Evolutionary conservation across 1,140 invertebrate genomes (phyloP), one percentile per base, ranked within the genome.

Genomic region (Halesus radiatus): DNA sequence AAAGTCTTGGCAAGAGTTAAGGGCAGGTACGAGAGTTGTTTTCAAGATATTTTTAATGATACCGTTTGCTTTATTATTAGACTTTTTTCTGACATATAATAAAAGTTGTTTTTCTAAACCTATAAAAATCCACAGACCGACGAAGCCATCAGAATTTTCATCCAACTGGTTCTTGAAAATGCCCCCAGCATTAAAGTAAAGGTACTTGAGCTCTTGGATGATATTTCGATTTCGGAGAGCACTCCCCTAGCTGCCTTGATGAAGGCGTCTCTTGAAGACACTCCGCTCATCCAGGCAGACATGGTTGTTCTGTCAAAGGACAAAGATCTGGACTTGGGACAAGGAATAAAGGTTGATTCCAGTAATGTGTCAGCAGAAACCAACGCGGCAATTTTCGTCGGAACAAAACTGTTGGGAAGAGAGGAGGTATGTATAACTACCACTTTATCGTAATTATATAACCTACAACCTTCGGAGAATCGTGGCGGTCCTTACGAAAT

Each of bases 101-200:
- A n/a, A 3, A 3, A 2, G 26, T 3, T 32, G 53, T 7, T 54
- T 54, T 54, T 2, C 53, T 54, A 32, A 32, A 32, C 6, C 32
- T 58, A 56, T 58, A 3, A 58, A n/a, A 20, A 20, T 74, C 79
- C 76, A 20, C 53, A 89, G 88, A 52, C 90, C 1, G 85, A 88
- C 66, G 89, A 92, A 53, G 88, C 91, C 4, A 85, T 94, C 2
- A 87, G 93, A 37, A 78, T 93, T 0, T 87, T 92, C 54, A 87
- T 93, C 4, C 95, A 98, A 84, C 85, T 97, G 1, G 92, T 93
- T 0, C 85, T 97, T 0, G 97, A 98, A 86, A 98, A 97, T 86
- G 86, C 91, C 29, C 85, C 90, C 23, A 88, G 87, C 0, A 90
- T 91, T 23, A 95, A 94, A 87, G 88, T 98, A 0, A 95, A 94